Evolutionary conservation across 2,888 invertebrate genomes (phyloP).

Genomic region (Drosophila borborema): DNA sequence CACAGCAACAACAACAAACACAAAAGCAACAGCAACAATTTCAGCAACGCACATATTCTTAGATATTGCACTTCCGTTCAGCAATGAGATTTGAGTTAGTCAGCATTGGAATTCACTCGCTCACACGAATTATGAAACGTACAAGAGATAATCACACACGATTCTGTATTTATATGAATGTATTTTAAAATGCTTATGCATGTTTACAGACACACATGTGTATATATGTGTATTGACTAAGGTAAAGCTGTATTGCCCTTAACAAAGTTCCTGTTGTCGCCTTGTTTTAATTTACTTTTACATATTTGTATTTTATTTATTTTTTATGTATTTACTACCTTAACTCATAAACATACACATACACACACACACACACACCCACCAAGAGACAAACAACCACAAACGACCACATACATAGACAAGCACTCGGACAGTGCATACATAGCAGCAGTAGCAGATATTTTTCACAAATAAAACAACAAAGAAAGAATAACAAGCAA

Average conservation of each 20-base stretch:
- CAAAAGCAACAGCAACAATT: constrained; percentile 4
- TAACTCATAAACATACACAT: constrained; percentile 51
- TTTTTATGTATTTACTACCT: constrained; percentile 70
- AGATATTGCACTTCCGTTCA: constrained; percentile 56
- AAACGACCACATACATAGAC: constrained; percentile 19
- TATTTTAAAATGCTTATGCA: constrained; percentile 11
- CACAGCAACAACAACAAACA: constrained; percentile 3
- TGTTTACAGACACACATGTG: constrained; percentile 5
- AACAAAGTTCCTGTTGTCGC: constrained; percentile 52
- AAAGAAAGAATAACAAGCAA: constrained; percentile 80
- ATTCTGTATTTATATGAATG: constrained; percentile 16
- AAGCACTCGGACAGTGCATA: constrained; percentile 61
- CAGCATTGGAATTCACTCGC: constrained; percentile 54
- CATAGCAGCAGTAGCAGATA: constrained; percentile 68
- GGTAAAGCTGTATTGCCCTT: constrained; percentile 45
- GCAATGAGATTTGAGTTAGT: constrained; percentile 56
- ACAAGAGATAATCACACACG: constrained; percentile 50
- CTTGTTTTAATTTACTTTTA: constrained; percentile 66
- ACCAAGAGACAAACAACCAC: background rate
- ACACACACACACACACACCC: constrained; percentile 4
- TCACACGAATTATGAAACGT: constrained; percentile 56
- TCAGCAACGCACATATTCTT: constrained; percentile 33
- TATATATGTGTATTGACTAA: background rate
- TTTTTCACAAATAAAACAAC: constrained; percentile 81
- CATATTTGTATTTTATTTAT: constrained; percentile 52